These are phyloP conservation scores for Amazona ochrocephala DNA, from an alignment of 2,797 vertebrate species.

Conservation along the genomic window DNA sequence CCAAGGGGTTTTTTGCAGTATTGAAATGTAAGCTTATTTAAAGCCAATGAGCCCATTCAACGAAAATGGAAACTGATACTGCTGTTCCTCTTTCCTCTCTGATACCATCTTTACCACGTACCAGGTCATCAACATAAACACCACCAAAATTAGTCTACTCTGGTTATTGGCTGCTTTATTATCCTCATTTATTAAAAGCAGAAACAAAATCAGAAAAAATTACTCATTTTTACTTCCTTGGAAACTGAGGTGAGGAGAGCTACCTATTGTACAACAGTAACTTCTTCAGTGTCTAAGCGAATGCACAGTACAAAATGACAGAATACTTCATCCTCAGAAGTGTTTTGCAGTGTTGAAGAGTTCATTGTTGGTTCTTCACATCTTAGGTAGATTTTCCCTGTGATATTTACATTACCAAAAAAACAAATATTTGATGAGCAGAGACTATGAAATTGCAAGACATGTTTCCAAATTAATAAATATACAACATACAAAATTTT, in stretches of 20 bases:
- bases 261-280: background rate
- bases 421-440: background rate
- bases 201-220: background rate
- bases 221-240: background rate
- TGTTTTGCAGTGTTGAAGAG: background rate
- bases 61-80: background rate
- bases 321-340: background rate
- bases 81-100: background rate
- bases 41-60: background rate
- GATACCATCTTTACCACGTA: background rate
- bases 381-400: background rate
- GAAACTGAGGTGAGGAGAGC: background rate
- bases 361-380: background rate
- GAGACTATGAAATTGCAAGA: background rate
- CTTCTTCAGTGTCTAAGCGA: background rate
- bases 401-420: background rate
- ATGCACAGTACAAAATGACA: background rate
- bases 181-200: background rate
- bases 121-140: background rate
- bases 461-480: background rate
- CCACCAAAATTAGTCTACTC: background rate
- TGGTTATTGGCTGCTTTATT: background rate
- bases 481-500: background rate
- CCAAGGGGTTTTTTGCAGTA: background rate
- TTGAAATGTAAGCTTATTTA: slow-evolving; percentile 15